These are phyloP conservation scores for Argentina silus DNA, from an alignment of 2,797 vertebrate genomes.

Conservation along the genomic window DNA sequence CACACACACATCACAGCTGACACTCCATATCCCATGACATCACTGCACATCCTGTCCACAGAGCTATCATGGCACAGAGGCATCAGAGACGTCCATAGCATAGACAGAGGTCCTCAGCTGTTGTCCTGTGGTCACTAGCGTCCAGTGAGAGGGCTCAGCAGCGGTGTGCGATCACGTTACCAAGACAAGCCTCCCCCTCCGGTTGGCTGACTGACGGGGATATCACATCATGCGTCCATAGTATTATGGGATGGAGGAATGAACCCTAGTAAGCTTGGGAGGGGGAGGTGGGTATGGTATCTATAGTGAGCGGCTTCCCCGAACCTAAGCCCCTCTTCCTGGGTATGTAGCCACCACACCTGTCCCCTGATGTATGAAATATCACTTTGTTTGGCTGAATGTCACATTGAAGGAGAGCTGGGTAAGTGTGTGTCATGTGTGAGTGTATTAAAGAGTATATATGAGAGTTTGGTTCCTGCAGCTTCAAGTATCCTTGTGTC, in stretches of 20 bases:
- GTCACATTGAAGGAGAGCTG: slow-evolving; percentile 7
- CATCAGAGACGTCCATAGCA: slow-evolving; percentile 10
- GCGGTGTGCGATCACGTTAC: slow-evolving; percentile 52
- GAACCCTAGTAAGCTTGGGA: slow-evolving; percentile 41
- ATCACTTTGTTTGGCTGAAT: slow-evolving; percentile 40
- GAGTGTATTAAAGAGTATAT: too few relatives aligned
- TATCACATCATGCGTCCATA: slow-evolving; percentile 12
- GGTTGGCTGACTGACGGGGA: not conserved
- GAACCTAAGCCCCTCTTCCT: slow-evolving; percentile 60
- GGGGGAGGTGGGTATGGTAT: slow-evolving; percentile 32
- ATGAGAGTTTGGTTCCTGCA: too few relatives aligned
- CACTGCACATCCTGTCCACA: slow-evolving; percentile 3
- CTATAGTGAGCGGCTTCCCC: slow-evolving; percentile 47
- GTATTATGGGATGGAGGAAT: slow-evolving; percentile 41
- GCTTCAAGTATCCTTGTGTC: too few relatives aligned
- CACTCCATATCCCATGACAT: slow-evolving; percentile 39
- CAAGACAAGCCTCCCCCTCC: not conserved
- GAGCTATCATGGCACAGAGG: slow-evolving; percentile 2
- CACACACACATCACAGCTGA: slow-evolving; percentile 42
- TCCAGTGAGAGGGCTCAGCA: slow-evolving; percentile 30
- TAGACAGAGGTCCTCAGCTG: slow-evolving; percentile 50
- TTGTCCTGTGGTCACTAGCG: slow-evolving; percentile 32
- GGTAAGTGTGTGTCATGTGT: not conserved
- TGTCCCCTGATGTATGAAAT: slow-evolving; percentile 50
- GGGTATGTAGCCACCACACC: slow-evolving; percentile 52